Evolutionary conservation across 2,888 invertebrate species (phyloP).

Genomic region (Diloba caeruleocephala): DNA sequence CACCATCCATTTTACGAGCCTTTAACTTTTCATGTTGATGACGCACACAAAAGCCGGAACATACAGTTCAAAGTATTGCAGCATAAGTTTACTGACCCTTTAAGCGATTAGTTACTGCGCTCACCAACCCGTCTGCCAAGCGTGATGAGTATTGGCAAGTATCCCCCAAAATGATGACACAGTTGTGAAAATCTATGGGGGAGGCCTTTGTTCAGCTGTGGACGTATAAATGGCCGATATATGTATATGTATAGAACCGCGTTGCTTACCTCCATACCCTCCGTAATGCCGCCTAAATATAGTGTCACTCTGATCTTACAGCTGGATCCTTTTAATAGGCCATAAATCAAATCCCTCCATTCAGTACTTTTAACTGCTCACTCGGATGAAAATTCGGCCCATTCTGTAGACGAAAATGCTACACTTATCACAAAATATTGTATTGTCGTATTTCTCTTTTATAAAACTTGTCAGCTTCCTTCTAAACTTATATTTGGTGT

Average conservation of each 20-base stretch:
- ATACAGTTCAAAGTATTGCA: constrained; percentile 32
- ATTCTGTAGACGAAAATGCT: background rate
- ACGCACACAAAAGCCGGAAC: constrained; percentile 32
- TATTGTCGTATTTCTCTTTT: constrained; percentile 4
- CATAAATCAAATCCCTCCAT: constrained; percentile 5
- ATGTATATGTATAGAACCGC: background rate
- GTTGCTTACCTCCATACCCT: background rate
- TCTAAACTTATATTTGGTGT: background rate
- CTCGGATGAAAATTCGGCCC: background rate
- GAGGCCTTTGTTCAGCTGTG: no score
- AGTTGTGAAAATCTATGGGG: no score
- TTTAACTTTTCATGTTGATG: constrained; percentile 21
- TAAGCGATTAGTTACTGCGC: constrained; percentile 35
- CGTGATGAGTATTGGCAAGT: no score
- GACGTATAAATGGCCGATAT: background rate
- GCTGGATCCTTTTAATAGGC: constrained; percentile 3
- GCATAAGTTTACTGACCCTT: constrained; percentile 42
- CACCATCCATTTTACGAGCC: constrained; percentile 9
- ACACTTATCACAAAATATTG: constrained; percentile 10
- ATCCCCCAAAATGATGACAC: no score
- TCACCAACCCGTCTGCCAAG: no score
- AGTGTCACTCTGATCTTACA: constrained; percentile 1
- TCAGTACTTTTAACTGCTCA: background rate
- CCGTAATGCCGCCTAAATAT: background rate
- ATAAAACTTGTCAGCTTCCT: constrained; percentile 1